Base-by-base conservation (phyloP, 2,797 vertebrate species). In the Acanthornis magna region DNA sequence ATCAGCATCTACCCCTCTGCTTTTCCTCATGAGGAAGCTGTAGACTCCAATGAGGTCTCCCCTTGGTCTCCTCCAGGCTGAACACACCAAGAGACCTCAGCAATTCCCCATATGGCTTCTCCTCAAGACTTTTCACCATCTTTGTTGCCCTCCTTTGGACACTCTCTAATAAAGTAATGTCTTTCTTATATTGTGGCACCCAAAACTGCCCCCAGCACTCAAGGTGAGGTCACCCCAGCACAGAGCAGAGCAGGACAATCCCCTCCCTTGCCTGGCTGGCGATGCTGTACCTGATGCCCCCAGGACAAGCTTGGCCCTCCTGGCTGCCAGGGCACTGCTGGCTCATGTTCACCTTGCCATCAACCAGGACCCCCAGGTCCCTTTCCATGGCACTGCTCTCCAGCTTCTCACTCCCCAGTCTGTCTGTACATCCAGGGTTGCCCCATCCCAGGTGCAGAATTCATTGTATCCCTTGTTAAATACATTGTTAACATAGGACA, bases 321-420 rank as follows among this genome's bases (percentile, higher is more conserved):
- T 75, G 55, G 32, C 71, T 82, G 42, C 42, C 78, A 62, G 63
- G 55, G 63, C 55, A 62, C 63, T 68, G 62, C 27, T 75, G 48
- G 1, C 9, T 48, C 42, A 7, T 1, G 23, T 25, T 0, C 32
- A 50, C 2, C 5, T 36, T 12, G 22, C 1, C 32, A 6, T 0
- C 0, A 2, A 38, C 10, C 71, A 76, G 43, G 36, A n/a, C 23
- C 7, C n/a, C n/a, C 54, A 47, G 40, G 12, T 13, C 5, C 11
- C 25, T 50, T 34, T 40, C 17, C 3, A 2, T 6, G 8, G 23
- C 32, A 1, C 38, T 57, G 38, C 50, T 30, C 27, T 76, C 2
- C 50, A 38, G 71, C 16, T 4, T 26, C 50, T 71, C 38, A 7
- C n/a, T 70, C 10, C 10, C 16, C 43, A 45, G 3, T 13, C 50